Evolutionary conservation across 2,888 invertebrate genomes (phyloP).

Genomic region (Cordilura impudica): DNA sequence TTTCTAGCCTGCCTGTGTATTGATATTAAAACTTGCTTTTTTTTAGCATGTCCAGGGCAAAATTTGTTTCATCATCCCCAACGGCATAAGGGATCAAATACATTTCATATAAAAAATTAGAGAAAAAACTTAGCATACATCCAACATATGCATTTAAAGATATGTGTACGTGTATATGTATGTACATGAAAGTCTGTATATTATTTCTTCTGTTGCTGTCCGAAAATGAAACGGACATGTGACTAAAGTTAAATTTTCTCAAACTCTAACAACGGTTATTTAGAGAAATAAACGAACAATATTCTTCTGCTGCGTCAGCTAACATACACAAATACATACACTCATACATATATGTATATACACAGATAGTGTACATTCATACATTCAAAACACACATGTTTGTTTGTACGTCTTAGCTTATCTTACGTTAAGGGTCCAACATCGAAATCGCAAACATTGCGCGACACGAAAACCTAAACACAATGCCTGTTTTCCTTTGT

Average conservation of each 20-base stretch:
- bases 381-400: neutral
- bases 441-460: conserved; percentile 27
- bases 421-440: conserved; percentile 25
- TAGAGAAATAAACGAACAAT: conserved; percentile 18
- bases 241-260: conserved; percentile 31
- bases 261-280: conserved; percentile 29
- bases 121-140: conserved; percentile 13
- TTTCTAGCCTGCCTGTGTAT: conserved; percentile 10
- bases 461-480: conserved; percentile 24
- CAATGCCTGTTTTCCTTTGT: neutral
- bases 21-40: conserved; percentile 16
- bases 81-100: conserved; percentile 28
- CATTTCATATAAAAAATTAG: conserved; percentile 11
- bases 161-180: neutral
- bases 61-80: conserved; percentile 26
- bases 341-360: neutral
- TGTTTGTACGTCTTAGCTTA: neutral
- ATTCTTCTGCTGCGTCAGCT: conserved; percentile 28
- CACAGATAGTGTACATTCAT: neutral
- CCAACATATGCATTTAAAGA: neutral
- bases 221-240: conserved; percentile 28
- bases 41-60: conserved; percentile 20
- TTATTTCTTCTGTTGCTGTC: conserved; percentile 23
- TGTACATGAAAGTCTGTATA: neutral
- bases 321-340: neutral